A percentile compares a stretch with the other conserved stretches of the same genome.
Evolutionary conservation across 2,797 vertebrate genomes (phyloP).

Genomic region (Petrocephalus sullivani): DNA sequence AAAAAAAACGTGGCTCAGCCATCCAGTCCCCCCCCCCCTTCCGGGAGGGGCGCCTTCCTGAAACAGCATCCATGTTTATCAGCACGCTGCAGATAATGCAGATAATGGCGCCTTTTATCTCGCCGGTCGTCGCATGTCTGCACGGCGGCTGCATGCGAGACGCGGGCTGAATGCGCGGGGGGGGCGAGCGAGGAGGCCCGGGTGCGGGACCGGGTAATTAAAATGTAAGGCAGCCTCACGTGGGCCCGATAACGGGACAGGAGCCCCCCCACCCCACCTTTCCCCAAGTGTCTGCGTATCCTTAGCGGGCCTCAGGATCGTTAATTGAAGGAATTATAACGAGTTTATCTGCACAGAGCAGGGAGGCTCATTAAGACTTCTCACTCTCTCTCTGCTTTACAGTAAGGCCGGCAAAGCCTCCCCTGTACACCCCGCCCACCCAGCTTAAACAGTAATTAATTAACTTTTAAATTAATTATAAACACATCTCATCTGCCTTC

Average conservation of each 20-base stretch:
- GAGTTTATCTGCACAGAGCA: constrained; percentile 41
- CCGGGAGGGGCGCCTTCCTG: background rate
- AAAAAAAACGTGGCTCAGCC: constrained; percentile 20
- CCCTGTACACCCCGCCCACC: constrained; percentile 24
- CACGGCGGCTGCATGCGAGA: background rate
- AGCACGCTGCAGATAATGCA: background rate
- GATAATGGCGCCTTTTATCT: background rate
- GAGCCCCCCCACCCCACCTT: background rate
- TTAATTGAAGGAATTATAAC: constrained; percentile 31
- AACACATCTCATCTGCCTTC: constrained; percentile 1
- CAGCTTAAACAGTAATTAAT: constrained; percentile 32
- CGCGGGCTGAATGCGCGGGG: background rate
- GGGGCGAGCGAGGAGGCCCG: background rate
- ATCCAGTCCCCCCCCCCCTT: background rate
- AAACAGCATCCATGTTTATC: background rate
- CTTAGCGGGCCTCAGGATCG: constrained; percentile 31
- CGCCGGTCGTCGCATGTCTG: background rate
- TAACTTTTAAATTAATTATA: constrained; percentile 40
- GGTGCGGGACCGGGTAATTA: background rate
- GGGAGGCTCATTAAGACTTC: constrained; percentile 32
- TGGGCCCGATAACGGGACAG: background rate
- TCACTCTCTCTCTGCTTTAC: constrained; percentile 10
- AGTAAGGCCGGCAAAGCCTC: constrained; percentile 20
- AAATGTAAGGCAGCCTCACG: background rate
- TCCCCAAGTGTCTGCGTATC: constrained; percentile 25